Conservation (phyloP, 2,888 invertebrate species). For the Pandemis corylana region DNA sequence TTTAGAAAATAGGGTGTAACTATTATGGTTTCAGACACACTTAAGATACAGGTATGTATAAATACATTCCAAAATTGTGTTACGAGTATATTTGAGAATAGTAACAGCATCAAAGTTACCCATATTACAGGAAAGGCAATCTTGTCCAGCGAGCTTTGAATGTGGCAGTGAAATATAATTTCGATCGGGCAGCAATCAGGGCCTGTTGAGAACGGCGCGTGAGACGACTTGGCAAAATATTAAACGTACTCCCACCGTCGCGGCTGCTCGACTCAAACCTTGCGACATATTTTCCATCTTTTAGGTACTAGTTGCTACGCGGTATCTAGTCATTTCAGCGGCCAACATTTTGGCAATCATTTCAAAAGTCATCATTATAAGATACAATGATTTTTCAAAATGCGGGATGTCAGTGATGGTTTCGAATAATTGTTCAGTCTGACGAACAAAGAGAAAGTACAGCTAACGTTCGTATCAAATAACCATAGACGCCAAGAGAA, state of each 20-base stretch:
- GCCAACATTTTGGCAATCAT: too few relatives aligned
- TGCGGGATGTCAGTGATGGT: too few relatives aligned
- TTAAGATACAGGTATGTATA: background rate
- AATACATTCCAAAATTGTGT: background rate
- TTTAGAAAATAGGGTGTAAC: too few relatives aligned
- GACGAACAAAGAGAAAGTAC: background rate
- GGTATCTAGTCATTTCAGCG: background rate
- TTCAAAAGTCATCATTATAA: too few relatives aligned
- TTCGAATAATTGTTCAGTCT: background rate
- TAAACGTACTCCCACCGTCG: conserved; percentile 67
- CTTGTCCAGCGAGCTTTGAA: conserved; percentile 79
- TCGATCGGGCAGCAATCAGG: conserved; percentile 84
- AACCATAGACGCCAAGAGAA: conserved; percentile 13
- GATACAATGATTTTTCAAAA: too few relatives aligned
- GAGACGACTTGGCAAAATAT: conserved; percentile 81
- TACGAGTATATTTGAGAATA: background rate
- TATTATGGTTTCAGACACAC: background rate
- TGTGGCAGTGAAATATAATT: conserved; percentile 84
- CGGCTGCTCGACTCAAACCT: conserved; percentile 48
- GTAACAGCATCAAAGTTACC: conserved; percentile 43
- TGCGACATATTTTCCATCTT: background rate
- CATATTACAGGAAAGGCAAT: conserved; percentile 66
- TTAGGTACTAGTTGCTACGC: background rate
- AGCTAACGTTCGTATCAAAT: conserved; percentile 10
- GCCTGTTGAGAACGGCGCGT: conserved; percentile 83